A percentile compares a stretch with the other conserved stretches of the same genome.
These are phyloP conservation scores for Slavum lentiscoides DNA, from an alignment of 2,888 invertebrate species.

Conservation along the genomic window DNA sequence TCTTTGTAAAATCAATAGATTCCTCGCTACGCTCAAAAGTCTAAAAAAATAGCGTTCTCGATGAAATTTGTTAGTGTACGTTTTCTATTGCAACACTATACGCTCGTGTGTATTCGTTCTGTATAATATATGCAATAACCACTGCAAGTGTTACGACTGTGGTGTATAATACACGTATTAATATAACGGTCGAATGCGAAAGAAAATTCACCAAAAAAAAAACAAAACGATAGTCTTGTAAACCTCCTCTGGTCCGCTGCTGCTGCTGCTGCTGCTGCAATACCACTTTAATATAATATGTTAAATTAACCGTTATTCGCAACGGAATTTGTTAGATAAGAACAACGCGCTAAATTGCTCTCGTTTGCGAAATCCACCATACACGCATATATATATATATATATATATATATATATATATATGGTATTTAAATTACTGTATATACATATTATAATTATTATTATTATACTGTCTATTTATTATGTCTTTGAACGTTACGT, in stretches of 20 bases:
- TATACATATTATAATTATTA: neutral
- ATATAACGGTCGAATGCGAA: neutral
- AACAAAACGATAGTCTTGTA: neutral
- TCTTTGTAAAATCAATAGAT: no score
- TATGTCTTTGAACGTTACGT: no score
- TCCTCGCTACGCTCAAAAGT: no score
- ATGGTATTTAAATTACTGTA: conserved; percentile 15
- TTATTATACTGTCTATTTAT: no score
- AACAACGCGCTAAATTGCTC: conserved; percentile 7
- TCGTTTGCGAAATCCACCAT: conserved; percentile 24
- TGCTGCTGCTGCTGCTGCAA: no score
- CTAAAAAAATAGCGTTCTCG: no score
- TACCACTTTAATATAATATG: neutral
- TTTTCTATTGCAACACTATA: no score
- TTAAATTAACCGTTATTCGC: conserved; percentile 19
- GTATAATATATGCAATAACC: no score
- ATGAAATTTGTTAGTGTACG: no score
- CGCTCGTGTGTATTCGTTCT: no score
- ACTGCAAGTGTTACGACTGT: no score
- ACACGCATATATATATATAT: neutral
- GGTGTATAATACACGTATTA: no score
- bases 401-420: neutral
- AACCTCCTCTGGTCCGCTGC: neutral
- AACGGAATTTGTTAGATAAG: conserved; percentile 16
- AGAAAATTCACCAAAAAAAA: neutral